phyloP scores from a whole-genome alignment of 2,888 invertebrate species.

The Rhagonycha lutea region DNA sequence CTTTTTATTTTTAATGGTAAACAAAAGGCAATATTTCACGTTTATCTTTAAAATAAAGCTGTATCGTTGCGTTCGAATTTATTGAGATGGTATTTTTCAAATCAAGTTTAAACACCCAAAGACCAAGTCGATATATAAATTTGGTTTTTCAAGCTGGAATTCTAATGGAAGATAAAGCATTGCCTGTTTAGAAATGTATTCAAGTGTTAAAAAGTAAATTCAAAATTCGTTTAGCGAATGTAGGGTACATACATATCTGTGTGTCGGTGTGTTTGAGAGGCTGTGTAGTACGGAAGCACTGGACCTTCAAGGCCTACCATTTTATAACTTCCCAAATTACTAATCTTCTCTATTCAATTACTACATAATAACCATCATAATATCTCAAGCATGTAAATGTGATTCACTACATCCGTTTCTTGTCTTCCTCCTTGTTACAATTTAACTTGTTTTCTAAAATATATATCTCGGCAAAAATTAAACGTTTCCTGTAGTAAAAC shows the following conservation, averaged over 20 bases:
- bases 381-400: not conserved
- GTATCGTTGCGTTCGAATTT: not conserved
- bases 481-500: not conserved
- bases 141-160: too few relatives aligned
- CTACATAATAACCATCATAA: not conserved
- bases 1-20: not conserved
- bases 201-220: not conserved
- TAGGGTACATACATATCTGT: too few relatives aligned
- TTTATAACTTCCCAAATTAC: not conserved
- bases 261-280: not conserved
- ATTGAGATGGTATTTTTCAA: not conserved
- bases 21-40: not conserved
- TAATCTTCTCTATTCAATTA: not conserved
- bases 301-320: not conserved
- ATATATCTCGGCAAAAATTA: not conserved
- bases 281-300: not conserved
- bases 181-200: not conserved
- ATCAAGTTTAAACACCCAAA: not conserved
- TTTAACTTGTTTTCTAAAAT: not conserved
- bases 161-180: not conserved
- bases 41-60: not conserved
- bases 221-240: too few relatives aligned
- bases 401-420: not conserved
- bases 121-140: not conserved
- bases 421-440: not conserved